phyloP scores from a whole-genome alignment of 2,797 vertebrate species.

The Phoebastria nigripes region DNA sequence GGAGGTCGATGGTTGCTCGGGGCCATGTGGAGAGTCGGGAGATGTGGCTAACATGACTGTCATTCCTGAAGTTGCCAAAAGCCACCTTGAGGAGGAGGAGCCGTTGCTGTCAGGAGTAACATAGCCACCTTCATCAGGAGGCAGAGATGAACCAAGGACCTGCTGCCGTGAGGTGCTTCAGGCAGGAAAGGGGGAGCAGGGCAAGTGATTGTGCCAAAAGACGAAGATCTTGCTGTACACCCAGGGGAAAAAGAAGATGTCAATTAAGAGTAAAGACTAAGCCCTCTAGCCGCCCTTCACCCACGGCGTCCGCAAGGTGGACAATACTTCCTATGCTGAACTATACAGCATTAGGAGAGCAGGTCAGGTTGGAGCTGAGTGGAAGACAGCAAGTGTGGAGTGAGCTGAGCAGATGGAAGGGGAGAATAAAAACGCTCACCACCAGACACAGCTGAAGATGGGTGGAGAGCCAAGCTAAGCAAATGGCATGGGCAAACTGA shows the following conservation, averaged over 20 bases:
- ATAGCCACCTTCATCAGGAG: conserved; percentile 16
- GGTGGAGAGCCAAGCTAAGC: conserved; percentile 27
- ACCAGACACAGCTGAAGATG: background rate
- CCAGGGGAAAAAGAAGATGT: background rate
- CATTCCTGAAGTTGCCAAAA: conserved; percentile 41
- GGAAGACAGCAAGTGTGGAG: background rate
- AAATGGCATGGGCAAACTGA: background rate
- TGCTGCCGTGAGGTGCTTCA: conserved; percentile 40
- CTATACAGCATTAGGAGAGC: background rate
- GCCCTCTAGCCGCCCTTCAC: background rate
- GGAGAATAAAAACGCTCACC: background rate
- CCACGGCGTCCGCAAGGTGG: background rate
- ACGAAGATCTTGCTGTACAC: background rate
- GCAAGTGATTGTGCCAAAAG: background rate
- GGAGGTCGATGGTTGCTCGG: background rate
- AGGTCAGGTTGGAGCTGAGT: background rate
- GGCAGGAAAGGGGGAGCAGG: conserved; percentile 25
- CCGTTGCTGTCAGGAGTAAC: background rate
- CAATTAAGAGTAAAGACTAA: background rate
- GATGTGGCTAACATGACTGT: background rate
- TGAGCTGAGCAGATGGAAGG: background rate
- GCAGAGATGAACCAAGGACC: conserved; percentile 25
- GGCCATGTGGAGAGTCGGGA: background rate
- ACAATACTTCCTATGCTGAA: background rate
- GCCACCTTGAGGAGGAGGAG: conserved; percentile 40